Conservation (phyloP, 2,888 invertebrate species). For the Tetranychus piercei region DNA sequence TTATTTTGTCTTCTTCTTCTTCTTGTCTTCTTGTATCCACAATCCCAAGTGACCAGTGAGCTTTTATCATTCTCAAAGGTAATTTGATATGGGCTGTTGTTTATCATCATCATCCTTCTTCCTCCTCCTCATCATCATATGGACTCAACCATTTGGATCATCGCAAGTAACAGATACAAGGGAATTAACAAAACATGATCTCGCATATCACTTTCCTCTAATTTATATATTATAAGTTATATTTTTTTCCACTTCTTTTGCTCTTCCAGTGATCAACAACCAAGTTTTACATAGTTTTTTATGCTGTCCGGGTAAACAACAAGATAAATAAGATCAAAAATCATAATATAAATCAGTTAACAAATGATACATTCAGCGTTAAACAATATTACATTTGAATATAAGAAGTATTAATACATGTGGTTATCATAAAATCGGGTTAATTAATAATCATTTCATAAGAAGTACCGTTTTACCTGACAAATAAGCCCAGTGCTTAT, state of each 20-base stretch:
- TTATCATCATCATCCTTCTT: background rate
- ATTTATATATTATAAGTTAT: background rate
- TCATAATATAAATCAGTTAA: no score
- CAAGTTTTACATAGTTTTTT: background rate
- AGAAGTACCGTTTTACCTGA: no score
- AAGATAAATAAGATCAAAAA: no score
- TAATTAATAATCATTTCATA: background rate
- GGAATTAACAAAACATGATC: background rate
- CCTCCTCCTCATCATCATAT: background rate
- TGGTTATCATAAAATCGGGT: background rate
- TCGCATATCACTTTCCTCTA: background rate
- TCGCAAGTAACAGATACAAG: background rate
- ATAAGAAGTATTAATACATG: no score
- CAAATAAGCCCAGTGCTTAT: no score
- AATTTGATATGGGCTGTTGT: background rate
- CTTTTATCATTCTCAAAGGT: background rate
- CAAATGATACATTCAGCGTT: no score
- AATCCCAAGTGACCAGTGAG: slow-evolving; percentile 1
- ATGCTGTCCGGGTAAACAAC: background rate
- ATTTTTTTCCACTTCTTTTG: background rate
- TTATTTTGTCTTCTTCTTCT: background rate
- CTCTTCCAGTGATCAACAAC: no score
- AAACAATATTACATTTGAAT: no score
- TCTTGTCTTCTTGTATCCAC: background rate
- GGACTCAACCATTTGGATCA: background rate